phyloP scores from a whole-genome alignment of 2,888 invertebrate species.

The Piscicola geometra region DNA sequence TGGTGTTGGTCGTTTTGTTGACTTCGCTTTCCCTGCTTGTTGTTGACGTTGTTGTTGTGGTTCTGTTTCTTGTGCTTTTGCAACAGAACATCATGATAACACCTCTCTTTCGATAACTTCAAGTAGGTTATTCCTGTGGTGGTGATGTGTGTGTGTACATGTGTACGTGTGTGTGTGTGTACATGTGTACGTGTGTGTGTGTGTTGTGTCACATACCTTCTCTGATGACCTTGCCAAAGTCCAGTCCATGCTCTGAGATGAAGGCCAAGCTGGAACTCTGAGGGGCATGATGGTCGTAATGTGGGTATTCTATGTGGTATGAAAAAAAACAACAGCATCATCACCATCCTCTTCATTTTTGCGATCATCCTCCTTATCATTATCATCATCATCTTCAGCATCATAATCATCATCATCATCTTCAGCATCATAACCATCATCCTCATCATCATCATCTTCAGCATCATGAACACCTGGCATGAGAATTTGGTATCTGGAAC shows the following conservation, averaged over 20 bases:
- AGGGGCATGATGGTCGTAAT: no score
- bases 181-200: background rate
- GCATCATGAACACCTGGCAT: slow-evolving; percentile 31
- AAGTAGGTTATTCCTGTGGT: background rate
- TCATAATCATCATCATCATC: no score
- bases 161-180: background rate
- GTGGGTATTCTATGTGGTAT: no score
- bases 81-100: background rate
- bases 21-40: no score
- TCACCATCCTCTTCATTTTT: no score
- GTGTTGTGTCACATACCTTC: slow-evolving; percentile 12
- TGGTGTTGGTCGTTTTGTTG: no score
- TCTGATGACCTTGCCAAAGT: slow-evolving; percentile 13
- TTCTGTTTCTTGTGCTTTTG: background rate
- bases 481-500: slow-evolving; percentile 5
- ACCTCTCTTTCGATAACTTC: background rate
- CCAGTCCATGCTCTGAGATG: background rate
- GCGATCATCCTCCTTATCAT: no score
- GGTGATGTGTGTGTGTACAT: background rate
- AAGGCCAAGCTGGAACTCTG: slow-evolving; percentile 13
- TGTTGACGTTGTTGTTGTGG: no score
- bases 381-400: no score
- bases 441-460: no score
- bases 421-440: no score
- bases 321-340: no score